phyloP scores from a whole-genome alignment of 2,888 invertebrate genomes.

The Alcis repandata region DNA sequence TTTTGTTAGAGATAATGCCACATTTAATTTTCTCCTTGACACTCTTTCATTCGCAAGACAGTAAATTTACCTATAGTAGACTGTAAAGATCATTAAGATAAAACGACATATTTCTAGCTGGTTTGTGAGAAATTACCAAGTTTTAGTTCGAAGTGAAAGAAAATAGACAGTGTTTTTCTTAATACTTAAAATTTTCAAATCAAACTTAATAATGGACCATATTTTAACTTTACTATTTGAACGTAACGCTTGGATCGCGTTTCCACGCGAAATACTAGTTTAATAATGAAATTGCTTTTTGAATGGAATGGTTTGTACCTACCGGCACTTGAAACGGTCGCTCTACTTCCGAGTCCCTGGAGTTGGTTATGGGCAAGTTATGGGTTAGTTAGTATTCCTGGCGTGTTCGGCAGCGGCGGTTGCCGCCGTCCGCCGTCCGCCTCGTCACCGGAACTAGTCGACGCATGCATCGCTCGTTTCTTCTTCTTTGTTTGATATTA shows the following conservation, averaged over 20 bases:
- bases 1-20: not conserved
- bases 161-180: too few relatives aligned
- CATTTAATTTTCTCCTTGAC: conserved; percentile 5
- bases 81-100: not conserved
- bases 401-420: conserved; percentile 50
- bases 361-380: conserved; percentile 57
- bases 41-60: not conserved
- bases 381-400: conserved; percentile 66
- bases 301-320: conserved; percentile 30
- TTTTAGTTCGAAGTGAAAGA: too few relatives aligned
- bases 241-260: too few relatives aligned
- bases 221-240: too few relatives aligned
- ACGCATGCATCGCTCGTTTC: conserved; percentile 62
- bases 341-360: conserved; percentile 57
- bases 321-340: conserved; percentile 52
- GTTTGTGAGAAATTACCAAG: too few relatives aligned
- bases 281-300: conserved; percentile 19
- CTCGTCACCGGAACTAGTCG: conserved; percentile 71
- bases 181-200: too few relatives aligned
- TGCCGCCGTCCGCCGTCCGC: conserved; percentile 56
- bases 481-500: conserved; percentile 69
- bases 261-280: too few relatives aligned
- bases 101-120: too few relatives aligned
- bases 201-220: too few relatives aligned
- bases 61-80: not conserved